Evolutionary conservation across 2,888 invertebrate species (phyloP).

Genomic region (Odontomyia ornata): DNA sequence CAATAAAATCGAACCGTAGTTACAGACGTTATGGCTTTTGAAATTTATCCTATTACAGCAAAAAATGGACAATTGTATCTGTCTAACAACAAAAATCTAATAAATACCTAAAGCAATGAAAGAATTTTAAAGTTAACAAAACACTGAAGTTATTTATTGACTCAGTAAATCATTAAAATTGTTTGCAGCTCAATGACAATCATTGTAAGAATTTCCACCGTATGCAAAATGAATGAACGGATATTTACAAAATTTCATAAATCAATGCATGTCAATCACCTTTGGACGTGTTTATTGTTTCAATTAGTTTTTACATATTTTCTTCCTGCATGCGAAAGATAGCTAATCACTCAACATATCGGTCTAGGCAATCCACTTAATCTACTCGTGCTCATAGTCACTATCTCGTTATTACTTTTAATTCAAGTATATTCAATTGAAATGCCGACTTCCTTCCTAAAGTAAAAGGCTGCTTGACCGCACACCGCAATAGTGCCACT

Average conservation of each 20-base stretch:
- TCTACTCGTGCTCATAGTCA: background rate
- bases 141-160: too few relatives aligned
- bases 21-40: too few relatives aligned
- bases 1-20: too few relatives aligned
- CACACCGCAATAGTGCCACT: background rate
- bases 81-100: too few relatives aligned
- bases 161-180: too few relatives aligned
- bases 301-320: background rate
- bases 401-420: background rate
- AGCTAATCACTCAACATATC: background rate
- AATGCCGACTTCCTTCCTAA: slow-evolving; percentile 18
- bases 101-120: too few relatives aligned
- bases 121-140: too few relatives aligned
- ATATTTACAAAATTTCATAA: background rate
- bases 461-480: slow-evolving; percentile 12
- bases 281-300: background rate
- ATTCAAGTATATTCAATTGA: slow-evolving; percentile 8
- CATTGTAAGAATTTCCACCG: too few relatives aligned
- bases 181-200: too few relatives aligned
- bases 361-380: background rate
- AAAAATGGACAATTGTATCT: too few relatives aligned
- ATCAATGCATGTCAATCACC: background rate
- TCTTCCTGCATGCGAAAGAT: background rate
- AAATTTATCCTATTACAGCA: too few relatives aligned
- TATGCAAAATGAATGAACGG: too few relatives aligned